A percentile compares a stretch with the other conserved stretches of the same genome.
phyloP scores from a whole-genome alignment of 2,888 invertebrate genomes.

The Lydus trimaculatus region DNA sequence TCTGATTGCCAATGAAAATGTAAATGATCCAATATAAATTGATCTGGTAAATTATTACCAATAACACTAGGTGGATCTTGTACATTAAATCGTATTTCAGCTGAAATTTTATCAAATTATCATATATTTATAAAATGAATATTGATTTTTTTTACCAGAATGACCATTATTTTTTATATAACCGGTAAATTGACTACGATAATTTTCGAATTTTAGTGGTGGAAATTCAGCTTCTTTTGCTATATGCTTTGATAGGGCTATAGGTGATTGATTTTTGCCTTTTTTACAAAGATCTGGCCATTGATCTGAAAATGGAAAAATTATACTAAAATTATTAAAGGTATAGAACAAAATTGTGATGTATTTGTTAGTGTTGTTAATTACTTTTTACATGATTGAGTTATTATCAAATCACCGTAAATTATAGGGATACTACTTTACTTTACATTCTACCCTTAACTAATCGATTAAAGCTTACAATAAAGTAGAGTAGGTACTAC shows the following conservation, averaged over 20 bases:
- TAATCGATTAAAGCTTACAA: no score
- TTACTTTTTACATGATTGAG: no score
- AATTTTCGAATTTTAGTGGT: slow-evolving; percentile 66
- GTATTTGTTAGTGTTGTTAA: no score
- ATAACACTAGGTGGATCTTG: slow-evolving; percentile 47
- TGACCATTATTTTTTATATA: slow-evolving; percentile 73
- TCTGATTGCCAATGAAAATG: slow-evolving; percentile 90
- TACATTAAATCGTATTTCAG: slow-evolving; percentile 51
- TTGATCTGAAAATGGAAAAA: slow-evolving; percentile 47
- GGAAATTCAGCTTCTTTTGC: slow-evolving; percentile 62
- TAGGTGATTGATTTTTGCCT: slow-evolving; percentile 78
- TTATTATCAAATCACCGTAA: no score
- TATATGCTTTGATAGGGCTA: slow-evolving; percentile 69
- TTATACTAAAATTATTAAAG: no score
- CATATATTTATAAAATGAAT: not conserved
- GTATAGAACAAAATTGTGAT: no score
- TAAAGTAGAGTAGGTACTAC: no score
- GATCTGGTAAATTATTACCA: slow-evolving; percentile 68
- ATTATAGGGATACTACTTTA: no score
- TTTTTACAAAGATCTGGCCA: slow-evolving; percentile 72
- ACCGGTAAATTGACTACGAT: slow-evolving; percentile 63
- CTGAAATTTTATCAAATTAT: slow-evolving; percentile 38
- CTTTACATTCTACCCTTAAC: no score
- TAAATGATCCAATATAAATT: slow-evolving; percentile 73
- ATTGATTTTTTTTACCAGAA: slow-evolving; percentile 63